Percentiles rank a stretch among this genome's conserved stretches.
Evolutionary conservation across 2,888 invertebrate species (phyloP).

Genomic region (Aphidoletes aphidimyza): DNA sequence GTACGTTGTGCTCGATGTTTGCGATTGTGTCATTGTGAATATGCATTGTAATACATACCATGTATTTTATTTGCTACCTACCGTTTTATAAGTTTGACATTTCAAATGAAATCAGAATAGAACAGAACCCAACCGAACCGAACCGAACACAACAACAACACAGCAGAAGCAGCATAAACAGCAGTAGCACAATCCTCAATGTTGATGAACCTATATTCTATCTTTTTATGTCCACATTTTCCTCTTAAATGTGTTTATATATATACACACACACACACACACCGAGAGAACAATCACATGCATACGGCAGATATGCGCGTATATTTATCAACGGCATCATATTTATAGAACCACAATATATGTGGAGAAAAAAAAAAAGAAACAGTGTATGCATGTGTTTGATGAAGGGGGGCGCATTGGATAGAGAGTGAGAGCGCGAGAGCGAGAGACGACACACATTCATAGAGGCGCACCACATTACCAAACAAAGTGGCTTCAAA

Average conservation of each 20-base stretch:
- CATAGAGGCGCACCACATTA: background rate
- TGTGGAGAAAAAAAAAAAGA: no score
- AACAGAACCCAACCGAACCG: no score
- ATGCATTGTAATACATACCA: conserved; percentile 7
- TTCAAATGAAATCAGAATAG: conserved; percentile 29
- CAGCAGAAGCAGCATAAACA: background rate
- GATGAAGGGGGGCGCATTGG: no score
- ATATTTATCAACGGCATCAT: conserved; percentile 12
- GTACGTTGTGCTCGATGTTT: background rate
- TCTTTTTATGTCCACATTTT: background rate
- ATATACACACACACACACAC: no score
- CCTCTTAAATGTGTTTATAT: conserved; percentile 44
- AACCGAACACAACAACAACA: no score
- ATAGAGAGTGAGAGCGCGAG: no score
- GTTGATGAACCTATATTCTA: background rate
- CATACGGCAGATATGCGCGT: conserved; percentile 24
- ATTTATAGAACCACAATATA: conserved; percentile 26
- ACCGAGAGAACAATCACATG: conserved; percentile 5
- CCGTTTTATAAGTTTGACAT: conserved; percentile 22
- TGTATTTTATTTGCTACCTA: background rate
- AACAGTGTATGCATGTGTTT: background rate
- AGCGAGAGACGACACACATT: conserved; percentile 33
- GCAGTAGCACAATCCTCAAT: background rate
- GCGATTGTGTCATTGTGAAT: background rate
- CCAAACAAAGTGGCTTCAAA: background rate